A percentile compares a stretch with the other conserved stretches of the same genome.
phyloP scores from a whole-genome alignment of 2,888 invertebrate genomes.

The Branchipolynoe longqiensis region DNA sequence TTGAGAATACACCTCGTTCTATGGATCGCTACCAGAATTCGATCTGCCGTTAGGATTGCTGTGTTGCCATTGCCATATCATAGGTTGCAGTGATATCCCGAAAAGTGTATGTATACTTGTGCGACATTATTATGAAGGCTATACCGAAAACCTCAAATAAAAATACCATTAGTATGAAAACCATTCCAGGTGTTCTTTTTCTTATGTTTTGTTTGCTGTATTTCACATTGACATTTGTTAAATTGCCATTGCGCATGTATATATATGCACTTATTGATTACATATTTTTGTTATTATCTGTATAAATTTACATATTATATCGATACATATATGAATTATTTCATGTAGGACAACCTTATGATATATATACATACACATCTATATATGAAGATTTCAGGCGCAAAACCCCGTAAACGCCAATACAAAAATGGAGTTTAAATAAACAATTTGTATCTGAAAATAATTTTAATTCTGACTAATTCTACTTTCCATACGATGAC shows the following conservation, averaged over 20 bases:
- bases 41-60: not conserved
- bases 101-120: slow-evolving; percentile 20
- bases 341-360: not conserved
- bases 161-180: slow-evolving; percentile 23
- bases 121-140: not conserved
- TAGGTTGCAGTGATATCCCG: not conserved
- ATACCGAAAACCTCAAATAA: slow-evolving; percentile 3
- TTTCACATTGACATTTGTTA: too few relatives aligned
- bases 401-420: too few relatives aligned
- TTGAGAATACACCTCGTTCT: too few relatives aligned
- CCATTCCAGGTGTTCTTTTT: not conserved
- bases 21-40: too few relatives aligned
- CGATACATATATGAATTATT: not conserved
- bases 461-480: too few relatives aligned
- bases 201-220: too few relatives aligned
- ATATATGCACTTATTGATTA: too few relatives aligned
- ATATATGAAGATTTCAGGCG: too few relatives aligned
- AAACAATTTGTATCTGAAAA: too few relatives aligned
- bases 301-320: not conserved
- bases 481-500: too few relatives aligned
- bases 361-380: not conserved
- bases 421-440: too few relatives aligned
- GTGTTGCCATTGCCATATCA: slow-evolving; percentile 18
- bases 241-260: too few relatives aligned
- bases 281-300: not conserved